Base-by-base conservation (phyloP, 2,797 vertebrate genomes). In the Myotis pilosus region DNA sequence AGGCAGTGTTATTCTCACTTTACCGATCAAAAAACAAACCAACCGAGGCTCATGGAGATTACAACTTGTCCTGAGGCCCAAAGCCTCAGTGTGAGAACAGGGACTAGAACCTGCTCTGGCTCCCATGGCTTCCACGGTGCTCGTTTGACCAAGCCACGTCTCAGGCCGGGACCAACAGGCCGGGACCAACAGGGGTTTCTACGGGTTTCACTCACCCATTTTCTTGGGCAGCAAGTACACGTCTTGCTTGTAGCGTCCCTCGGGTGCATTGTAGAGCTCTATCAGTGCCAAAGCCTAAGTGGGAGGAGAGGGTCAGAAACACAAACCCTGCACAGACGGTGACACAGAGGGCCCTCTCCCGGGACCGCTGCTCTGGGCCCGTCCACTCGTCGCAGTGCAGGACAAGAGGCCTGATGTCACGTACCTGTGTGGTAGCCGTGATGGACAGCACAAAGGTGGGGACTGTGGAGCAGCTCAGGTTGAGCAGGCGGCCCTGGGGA, bases 181-280 rank as follows among this genome's bases (percentile, higher is more conserved):
- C 62, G 72, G 23, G 55, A 47, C 51, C 9, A 53, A 1, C 15
- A 49, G 0, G 25, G 30, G 38, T 41, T 85, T 72, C 53, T 47
- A 30, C 38, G 33, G 13, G 71, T 84, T 62, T 62, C 68, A 97
- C 98, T 99, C 98, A 99, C 99, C 99, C 99, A 99, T 99, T 97
- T 99, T 99, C 98, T 99, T 99, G 17, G 99, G 99, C 98, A 99
- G 98, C 97, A 99, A 98, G 97, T 99, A 99, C n/a, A 99, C 99
- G 6, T 99, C 99, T 97, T 99, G 99, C 97, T 99, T 99, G 98
- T 99, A 99, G 44, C 99, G 99, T 53, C 99, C 99, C 96, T 99
- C 99, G 1, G 99, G 99, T 75, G 99, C 99, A 1, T 99, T 99
- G 97, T 99, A 99, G 92, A 99, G 98, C 97, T 99, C 99, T 79